phyloP scores from a whole-genome alignment of 2,888 invertebrate genomes.

The Agapostemon virescens region DNA sequence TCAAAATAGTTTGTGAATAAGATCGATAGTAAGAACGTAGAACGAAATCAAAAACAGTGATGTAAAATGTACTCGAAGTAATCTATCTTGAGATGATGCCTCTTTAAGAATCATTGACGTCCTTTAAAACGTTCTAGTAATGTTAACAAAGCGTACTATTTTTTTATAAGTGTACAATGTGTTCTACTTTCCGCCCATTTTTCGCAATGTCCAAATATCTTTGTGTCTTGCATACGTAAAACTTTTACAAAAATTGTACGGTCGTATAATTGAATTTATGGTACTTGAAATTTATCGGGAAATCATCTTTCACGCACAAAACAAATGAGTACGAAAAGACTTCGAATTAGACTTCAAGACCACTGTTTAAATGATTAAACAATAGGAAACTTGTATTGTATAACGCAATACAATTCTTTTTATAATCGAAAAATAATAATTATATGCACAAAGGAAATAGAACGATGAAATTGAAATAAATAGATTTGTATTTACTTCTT shows the following conservation, averaged over 20 bases:
- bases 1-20: constrained; percentile 32
- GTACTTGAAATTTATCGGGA: background rate
- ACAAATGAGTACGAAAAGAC: background rate
- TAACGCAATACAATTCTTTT: background rate
- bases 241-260: constrained; percentile 3
- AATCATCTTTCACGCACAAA: constrained; percentile 38
- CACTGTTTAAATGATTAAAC: background rate
- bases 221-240: constrained; percentile 32
- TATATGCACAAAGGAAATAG: background rate
- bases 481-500: constrained; percentile 12
- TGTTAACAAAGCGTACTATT: constrained; percentile 45
- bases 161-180: constrained; percentile 50
- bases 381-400: background rate
- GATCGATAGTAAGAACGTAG: constrained; percentile 12
- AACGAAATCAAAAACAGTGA: constrained; percentile 27
- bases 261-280: constrained; percentile 2
- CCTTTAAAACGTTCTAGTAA: constrained; percentile 40
- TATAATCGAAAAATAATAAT: constrained; percentile 12
- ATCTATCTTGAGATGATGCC: constrained; percentile 29
- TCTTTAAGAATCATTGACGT: constrained; percentile 36
- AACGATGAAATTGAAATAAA: constrained; percentile 8
- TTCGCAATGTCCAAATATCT: constrained; percentile 40
- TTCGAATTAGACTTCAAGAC: background rate
- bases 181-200: constrained; percentile 55
- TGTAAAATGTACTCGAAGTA: constrained; percentile 20